Conservation (phyloP, 2,797 vertebrate species). For the Eulemur rubriventer region DNA sequence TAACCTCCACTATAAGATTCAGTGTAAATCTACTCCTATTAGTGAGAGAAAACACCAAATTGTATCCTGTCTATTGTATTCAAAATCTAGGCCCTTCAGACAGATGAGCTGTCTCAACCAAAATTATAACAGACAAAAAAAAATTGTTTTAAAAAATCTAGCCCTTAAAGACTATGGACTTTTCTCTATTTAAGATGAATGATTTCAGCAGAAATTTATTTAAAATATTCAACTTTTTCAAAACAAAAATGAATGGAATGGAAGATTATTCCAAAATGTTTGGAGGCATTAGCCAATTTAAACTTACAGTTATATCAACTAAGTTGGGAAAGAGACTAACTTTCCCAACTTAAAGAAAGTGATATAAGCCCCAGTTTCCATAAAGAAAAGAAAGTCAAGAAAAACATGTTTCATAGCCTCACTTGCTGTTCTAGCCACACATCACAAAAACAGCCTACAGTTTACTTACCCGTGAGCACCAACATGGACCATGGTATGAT, state of each 20-base stretch:
- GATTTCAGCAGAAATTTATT: slow-evolving; percentile 11
- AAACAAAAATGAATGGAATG: not conserved
- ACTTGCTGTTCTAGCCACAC: not conserved
- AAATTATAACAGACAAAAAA: not conserved
- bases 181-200: not conserved
- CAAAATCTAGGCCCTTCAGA: not conserved
- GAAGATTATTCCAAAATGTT: not conserved
- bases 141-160: not conserved
- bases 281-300: not conserved
- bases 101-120: not conserved
- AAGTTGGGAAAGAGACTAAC: not conserved
- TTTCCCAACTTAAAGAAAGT: not conserved
- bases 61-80: not conserved
- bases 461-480: not conserved
- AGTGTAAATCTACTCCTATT: not conserved
- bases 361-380: not conserved
- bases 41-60: not conserved
- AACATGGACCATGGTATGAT: not conserved
- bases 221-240: not conserved
- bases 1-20: not conserved
- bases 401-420: not conserved
- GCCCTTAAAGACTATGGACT: not conserved
- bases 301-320: not conserved
- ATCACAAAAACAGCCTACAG: not conserved
- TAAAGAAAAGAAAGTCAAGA: not conserved